phyloP scores from a whole-genome alignment of 2,888 invertebrate species.

The Merodon equestris region DNA sequence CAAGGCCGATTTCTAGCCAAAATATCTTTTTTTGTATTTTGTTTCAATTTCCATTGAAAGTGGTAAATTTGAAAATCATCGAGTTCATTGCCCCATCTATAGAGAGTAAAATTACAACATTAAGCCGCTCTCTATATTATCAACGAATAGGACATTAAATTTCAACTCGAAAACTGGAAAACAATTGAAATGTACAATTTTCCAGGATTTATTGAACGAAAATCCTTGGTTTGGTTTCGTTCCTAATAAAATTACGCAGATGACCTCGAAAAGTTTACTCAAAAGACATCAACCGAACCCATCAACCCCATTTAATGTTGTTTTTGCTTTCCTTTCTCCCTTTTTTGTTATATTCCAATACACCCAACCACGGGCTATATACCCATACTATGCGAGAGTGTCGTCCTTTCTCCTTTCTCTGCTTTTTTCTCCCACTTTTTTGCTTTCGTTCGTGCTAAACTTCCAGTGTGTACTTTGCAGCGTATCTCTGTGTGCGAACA shows the following conservation, averaged over 20 bases:
- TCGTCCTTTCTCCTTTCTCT: slow-evolving; percentile 21
- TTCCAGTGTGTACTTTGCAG: slow-evolving; percentile 22
- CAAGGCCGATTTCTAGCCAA: too few relatives aligned
- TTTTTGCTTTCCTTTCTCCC: slow-evolving; percentile 11
- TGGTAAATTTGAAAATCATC: background rate
- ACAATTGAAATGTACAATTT: slow-evolving; percentile 31
- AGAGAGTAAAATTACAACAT: background rate
- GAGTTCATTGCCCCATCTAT: slow-evolving; percentile 56
- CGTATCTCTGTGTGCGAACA: slow-evolving; percentile 47
- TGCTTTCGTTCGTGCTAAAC: too few relatives aligned
- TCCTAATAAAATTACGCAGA: slow-evolving; percentile 63
- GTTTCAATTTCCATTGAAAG: too few relatives aligned
- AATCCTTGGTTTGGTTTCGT: slow-evolving; percentile 54
- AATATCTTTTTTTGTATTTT: too few relatives aligned
- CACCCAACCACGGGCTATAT: slow-evolving; percentile 1
- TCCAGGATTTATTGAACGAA: slow-evolving; percentile 61
- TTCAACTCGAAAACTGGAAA: background rate
- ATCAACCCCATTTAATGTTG: slow-evolving; percentile 42
- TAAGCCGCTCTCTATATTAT: background rate
- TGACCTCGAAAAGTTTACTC: slow-evolving; percentile 67
- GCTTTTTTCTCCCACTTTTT: too few relatives aligned
- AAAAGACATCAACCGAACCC: slow-evolving; percentile 38
- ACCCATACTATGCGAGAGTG: background rate
- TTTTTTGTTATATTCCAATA: too few relatives aligned
- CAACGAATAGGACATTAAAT: too few relatives aligned